These are phyloP conservation scores for Agonopterix alstromeriana DNA, from an alignment of 2,888 invertebrate species.

Conservation along the genomic window DNA sequence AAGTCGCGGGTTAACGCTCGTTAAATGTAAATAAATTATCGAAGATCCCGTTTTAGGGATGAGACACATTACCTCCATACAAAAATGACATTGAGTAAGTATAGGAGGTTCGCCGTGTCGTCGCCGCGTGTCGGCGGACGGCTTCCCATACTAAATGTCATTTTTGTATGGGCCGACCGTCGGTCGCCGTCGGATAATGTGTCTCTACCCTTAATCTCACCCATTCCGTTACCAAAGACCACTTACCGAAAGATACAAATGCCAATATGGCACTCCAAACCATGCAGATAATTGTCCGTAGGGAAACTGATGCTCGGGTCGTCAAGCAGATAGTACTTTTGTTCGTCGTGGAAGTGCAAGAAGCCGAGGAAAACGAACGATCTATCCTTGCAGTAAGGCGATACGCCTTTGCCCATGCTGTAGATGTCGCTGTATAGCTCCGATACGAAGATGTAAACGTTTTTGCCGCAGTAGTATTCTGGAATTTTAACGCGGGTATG, in stretches of 20 bases:
- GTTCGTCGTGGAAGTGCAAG: slow-evolving; percentile 58
- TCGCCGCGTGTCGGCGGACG: too few species aligned
- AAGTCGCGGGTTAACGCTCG: too few species aligned
- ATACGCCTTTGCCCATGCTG: slow-evolving; percentile 51
- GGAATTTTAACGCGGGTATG: slow-evolving; percentile 9
- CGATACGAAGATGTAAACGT: slow-evolving; percentile 62
- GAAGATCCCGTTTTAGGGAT: too few species aligned
- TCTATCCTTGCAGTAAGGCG: slow-evolving; percentile 61
- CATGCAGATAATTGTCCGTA: slow-evolving; percentile 61
- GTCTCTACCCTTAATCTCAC: too few species aligned
- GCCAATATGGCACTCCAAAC: slow-evolving; percentile 59
- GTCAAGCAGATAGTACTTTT: slow-evolving; percentile 58
- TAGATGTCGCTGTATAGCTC: slow-evolving; percentile 66
- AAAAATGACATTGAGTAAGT: too few species aligned
- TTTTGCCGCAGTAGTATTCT: slow-evolving; percentile 68
- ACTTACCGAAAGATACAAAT: slow-evolving; percentile 59
- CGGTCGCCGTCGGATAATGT: too few species aligned
- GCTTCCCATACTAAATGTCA: too few species aligned
- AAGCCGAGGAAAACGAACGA: slow-evolving; percentile 64
- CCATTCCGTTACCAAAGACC: not conserved
- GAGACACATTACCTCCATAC: too few species aligned
- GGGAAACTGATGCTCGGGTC: slow-evolving; percentile 62
- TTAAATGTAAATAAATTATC: too few species aligned
- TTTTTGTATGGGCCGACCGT: too few species aligned
- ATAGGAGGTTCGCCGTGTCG: too few species aligned